These are phyloP conservation scores for Rambutsinella grinnellia DNA, from an alignment of 2,888 invertebrate genomes.

Conservation along the genomic window DNA sequence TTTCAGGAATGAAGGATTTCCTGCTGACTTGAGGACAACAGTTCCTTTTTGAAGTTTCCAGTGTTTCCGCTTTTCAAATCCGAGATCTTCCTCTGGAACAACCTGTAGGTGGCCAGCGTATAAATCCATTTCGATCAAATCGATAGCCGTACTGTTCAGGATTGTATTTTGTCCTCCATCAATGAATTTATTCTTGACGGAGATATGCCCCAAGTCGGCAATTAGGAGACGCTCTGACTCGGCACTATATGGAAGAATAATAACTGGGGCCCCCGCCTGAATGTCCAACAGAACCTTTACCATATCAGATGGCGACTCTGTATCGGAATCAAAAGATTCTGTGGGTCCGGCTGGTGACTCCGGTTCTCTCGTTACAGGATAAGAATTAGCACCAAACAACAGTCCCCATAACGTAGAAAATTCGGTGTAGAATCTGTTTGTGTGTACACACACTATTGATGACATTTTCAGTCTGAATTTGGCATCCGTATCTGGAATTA, in stretches of 20 bases:
- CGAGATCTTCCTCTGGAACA: not conserved
- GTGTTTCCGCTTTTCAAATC: constrained; percentile 32
- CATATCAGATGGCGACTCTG: constrained; percentile 66
- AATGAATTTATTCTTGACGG: constrained; percentile 81
- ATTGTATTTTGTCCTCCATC: constrained; percentile 45
- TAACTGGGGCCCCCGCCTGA: constrained; percentile 83
- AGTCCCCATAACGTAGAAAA: constrained; percentile 58
- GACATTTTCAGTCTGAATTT: constrained; percentile 85
- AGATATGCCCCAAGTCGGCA: constrained; percentile 83
- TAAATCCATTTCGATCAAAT: constrained; percentile 82
- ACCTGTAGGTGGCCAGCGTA: constrained; percentile 74
- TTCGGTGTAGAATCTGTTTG: constrained; percentile 91
- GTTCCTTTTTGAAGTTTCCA: constrained; percentile 71
- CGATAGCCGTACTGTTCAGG: constrained; percentile 72
- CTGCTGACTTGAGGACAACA: constrained; percentile 73
- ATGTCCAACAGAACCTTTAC: constrained; percentile 75
- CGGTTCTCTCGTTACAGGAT: constrained; percentile 23
- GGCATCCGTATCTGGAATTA: constrained; percentile 75
- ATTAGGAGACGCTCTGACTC: constrained; percentile 83
- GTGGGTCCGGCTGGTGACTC: not conserved
- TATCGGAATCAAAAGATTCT: not conserved
- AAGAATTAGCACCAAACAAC: constrained; percentile 60
- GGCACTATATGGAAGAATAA: constrained; percentile 88
- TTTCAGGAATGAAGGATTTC: constrained; percentile 77
- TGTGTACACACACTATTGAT: constrained; percentile 93